phyloP scores from a whole-genome alignment of 2,888 invertebrate species.

The Prosapia bicincta region DNA sequence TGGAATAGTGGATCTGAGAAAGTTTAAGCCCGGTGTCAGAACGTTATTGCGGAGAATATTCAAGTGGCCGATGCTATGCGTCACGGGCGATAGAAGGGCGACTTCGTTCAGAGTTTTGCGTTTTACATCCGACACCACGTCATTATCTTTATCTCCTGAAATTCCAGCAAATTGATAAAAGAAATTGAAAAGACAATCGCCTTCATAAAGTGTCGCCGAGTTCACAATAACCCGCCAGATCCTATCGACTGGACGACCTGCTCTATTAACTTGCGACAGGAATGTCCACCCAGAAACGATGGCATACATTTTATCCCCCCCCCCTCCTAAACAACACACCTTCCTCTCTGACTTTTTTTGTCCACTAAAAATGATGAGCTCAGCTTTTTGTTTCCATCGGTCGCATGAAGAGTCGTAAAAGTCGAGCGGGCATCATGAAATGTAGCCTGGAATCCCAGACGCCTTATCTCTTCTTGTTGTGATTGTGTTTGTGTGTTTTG shows the following conservation, averaged over 20 bases:
- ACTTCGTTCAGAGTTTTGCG: no score
- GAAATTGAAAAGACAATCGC: background rate
- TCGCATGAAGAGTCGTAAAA: background rate
- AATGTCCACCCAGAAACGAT: background rate
- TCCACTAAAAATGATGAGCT: background rate
- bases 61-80: no score
- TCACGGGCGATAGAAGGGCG: no score
- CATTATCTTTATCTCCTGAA: background rate
- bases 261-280: background rate
- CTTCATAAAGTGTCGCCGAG: background rate
- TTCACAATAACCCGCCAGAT: background rate
- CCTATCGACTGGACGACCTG: background rate
- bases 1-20: no score
- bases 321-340: background rate
- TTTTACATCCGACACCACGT: no score
- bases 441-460: background rate
- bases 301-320: background rate
- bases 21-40: no score
- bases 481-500: background rate
- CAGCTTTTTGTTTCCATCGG: background rate
- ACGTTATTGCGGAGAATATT: no score
- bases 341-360: background rate
- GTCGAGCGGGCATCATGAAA: background rate
- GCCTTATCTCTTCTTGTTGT: background rate
- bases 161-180: background rate